Conservation (phyloP, 1,140 invertebrate species). For the Oncopodura yosiiana region DNA sequence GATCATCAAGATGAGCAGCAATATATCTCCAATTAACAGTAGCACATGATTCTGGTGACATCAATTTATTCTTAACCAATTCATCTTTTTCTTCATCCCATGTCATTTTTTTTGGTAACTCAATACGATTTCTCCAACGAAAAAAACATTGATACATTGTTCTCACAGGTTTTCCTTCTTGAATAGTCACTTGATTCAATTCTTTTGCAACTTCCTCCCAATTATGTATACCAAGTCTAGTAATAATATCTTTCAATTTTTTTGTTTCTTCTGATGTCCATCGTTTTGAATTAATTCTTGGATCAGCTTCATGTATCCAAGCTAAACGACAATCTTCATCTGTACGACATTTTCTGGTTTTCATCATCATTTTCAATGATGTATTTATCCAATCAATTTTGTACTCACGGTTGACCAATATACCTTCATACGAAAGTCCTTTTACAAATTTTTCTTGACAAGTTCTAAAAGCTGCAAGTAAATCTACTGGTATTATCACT, state of each 20-base stretch:
- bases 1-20: slow-evolving; percentile 9
- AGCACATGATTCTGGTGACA: not conserved
- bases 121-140: slow-evolving; percentile 10
- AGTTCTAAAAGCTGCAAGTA: not conserved
- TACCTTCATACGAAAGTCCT: no score
- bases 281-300: slow-evolving; percentile 8
- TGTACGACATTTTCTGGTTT: slow-evolving; percentile 16
- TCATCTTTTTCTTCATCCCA: slow-evolving; percentile 15
- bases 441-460: no score
- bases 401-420: not conserved
- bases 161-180: not conserved
- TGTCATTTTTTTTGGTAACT: slow-evolving; percentile 11
- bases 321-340: slow-evolving; percentile 19
- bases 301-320: slow-evolving; percentile 20
- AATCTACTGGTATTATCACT: slow-evolving; percentile 1
- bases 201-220: slow-evolving; percentile 15
- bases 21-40: slow-evolving; percentile 25
- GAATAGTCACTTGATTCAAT: not conserved
- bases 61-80: not conserved
- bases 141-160: slow-evolving; percentile 24
- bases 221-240: no score
- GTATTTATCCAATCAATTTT: not conserved
- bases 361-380: not conserved
- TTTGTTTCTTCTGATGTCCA: slow-evolving; percentile 17
- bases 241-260: slow-evolving; percentile 16